Evolutionary conservation across 2,113 vertebrate genomes (phyloP).

Genomic region (Cichladusa arquata): DNA sequence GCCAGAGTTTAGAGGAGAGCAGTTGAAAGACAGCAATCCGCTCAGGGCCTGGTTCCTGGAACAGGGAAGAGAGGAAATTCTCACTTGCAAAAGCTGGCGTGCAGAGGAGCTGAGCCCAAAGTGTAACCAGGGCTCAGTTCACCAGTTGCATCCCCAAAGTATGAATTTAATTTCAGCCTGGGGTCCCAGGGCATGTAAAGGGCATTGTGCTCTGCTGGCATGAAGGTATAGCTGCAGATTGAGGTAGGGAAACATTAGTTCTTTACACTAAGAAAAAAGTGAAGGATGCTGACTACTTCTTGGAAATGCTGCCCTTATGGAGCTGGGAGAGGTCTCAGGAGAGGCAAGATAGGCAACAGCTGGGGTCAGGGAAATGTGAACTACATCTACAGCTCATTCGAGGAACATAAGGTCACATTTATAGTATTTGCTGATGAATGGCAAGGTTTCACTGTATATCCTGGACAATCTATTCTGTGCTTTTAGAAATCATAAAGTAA

Average conservation of each 20-base stretch:
- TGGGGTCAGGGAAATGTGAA: background rate
- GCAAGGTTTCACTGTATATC: background rate
- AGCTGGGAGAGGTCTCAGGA: background rate
- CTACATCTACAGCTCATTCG: background rate
- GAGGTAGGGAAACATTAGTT: background rate
- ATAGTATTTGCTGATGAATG: background rate
- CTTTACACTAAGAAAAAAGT: background rate
- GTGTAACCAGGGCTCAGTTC: background rate
- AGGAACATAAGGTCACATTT: slow-evolving; percentile 36
- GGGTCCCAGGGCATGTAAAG: background rate
- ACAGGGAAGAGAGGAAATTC: background rate
- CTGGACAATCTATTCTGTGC: background rate
- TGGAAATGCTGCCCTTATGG: background rate
- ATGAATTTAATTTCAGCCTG: background rate
- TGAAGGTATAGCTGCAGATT: background rate
- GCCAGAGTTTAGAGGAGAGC: background rate
- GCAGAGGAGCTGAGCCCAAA: background rate
- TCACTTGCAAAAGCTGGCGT: background rate
- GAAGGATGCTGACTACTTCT: background rate
- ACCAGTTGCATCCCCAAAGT: background rate
- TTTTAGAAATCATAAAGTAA: slow-evolving; percentile 25
- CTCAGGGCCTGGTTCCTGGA: background rate
- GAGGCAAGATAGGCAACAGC: background rate
- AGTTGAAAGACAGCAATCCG: background rate
- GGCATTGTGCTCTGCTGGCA: background rate